A percentile compares a stretch with the other conserved stretches of the same genome.
phyloP scores from a whole-genome alignment of 2,888 invertebrate species.

The Hypolimnas misippus region DNA sequence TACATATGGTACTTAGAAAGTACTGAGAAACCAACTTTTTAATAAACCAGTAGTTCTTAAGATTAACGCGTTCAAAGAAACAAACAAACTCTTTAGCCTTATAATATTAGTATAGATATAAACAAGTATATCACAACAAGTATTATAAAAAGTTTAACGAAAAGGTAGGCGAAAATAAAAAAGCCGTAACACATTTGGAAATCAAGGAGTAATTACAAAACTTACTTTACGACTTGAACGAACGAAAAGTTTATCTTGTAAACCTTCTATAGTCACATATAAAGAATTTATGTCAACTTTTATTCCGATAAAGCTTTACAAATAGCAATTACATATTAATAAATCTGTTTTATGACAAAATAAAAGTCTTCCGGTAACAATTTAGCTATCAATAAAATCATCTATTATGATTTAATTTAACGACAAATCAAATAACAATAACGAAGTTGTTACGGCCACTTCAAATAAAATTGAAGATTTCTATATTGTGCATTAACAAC shows the following conservation, averaged over 20 bases:
- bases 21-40: neutral
- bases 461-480: too few relatives aligned
- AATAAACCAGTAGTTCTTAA: neutral
- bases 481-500: too few relatives aligned
- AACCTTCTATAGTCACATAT: slow-evolving; percentile 10
- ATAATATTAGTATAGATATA: too few relatives aligned
- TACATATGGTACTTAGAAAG: too few relatives aligned
- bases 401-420: neutral
- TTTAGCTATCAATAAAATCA: neutral
- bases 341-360: too few relatives aligned
- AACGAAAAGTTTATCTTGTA: slow-evolving; percentile 18
- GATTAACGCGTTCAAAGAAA: too few relatives aligned
- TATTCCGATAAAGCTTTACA: slow-evolving; percentile 22
- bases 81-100: too few relatives aligned
- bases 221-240: slow-evolving; percentile 16
- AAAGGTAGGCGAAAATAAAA: slow-evolving; percentile 45
- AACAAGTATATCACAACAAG: neutral
- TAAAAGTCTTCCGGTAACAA: slow-evolving; percentile 3
- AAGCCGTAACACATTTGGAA: slow-evolving; percentile 40
- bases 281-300: slow-evolving; percentile 18
- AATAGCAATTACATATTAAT: slow-evolving; percentile 3
- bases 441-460: too few relatives aligned
- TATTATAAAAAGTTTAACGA: neutral
- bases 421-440: neutral
- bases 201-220: slow-evolving; percentile 27